Evolutionary conservation across 2,113 vertebrate genomes (phyloP), one percentile per base, ranked within the genome.

Genomic region (Oreocharis arfaki): DNA sequence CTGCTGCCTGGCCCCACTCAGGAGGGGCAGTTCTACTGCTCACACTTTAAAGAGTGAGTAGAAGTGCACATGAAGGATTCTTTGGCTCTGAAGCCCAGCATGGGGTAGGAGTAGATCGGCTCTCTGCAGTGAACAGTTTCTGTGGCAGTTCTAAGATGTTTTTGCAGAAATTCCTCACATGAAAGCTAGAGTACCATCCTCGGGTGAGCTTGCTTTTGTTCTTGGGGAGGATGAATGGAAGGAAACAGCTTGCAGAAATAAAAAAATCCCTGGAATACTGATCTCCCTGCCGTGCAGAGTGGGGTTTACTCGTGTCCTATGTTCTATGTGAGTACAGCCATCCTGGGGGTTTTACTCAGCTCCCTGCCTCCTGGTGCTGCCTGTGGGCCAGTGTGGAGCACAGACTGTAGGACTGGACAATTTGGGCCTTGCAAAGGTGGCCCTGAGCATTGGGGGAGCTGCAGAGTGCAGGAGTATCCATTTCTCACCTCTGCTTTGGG

Each of bases 401-500:
- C 30, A 39, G 15, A 11, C 0, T 42, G 80, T 5, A 46, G 76
- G 14, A 15, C 44, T 28, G 71, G 44, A 5, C 41, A 4, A 0
- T 75, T 2, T 80, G 46, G 46, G 49, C 84, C 14, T 0, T 3
- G 81, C 49, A 52, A 19, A 81, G 55, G 69, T 65, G 76, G 41
- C 63, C 11, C 42, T 46, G 60, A 39, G 73, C 13, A 1, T 0
- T 17, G 75, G 22, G 37, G 74, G 47, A 71, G 57, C 75, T 41
- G 56, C 30, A 22, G 60, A 18, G 37, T n/a, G 32, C 46, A 16
- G 69, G 11, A 32, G 6, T 11, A 17, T 55, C 83, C 50, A 41
- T 63, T 83, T n/a, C 84, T 89, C 57, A 56, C 84, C 78, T 80
- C 74, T 83, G 28, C 70, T 56, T 33, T 79, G 89, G 87, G 78